Conservation (phyloP, 2,888 invertebrate species). For the Enchytraeus crypticus region DNA sequence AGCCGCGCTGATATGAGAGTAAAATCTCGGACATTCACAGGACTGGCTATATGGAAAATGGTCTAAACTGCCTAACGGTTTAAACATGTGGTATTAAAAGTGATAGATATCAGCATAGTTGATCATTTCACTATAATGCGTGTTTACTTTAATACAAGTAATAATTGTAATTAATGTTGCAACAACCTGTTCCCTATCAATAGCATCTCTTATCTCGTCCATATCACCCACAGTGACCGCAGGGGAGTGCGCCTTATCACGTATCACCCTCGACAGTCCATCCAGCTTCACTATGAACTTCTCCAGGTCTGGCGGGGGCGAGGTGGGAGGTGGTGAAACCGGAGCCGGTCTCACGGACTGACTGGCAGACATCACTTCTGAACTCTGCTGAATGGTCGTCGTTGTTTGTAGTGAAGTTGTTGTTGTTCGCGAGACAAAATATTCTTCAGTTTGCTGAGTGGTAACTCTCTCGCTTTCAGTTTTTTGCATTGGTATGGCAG, state of each 20-base stretch:
- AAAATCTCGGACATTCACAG: too few species aligned
- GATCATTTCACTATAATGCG: too few species aligned
- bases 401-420: neutral
- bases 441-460: neutral
- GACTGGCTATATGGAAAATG: too few species aligned
- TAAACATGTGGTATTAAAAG: too few species aligned
- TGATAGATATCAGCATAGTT: too few species aligned
- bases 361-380: neutral
- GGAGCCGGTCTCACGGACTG: neutral
- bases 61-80: too few species aligned
- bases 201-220: neutral
- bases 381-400: neutral
- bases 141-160: too few species aligned
- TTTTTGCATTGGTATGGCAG: neutral
- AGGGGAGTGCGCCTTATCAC: neutral
- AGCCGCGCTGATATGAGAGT: too few species aligned
- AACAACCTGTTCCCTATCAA: neutral
- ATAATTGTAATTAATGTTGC: too few species aligned
- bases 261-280: neutral
- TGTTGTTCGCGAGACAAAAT: neutral
- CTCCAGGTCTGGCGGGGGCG: neutral
- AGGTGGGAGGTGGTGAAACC: neutral
- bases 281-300: neutral
- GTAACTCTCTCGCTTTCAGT: too few species aligned
- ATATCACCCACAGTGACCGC: neutral